A percentile compares a stretch with the other conserved stretches of the same genome.
phyloP scores from a whole-genome alignment of 2,888 invertebrate species.

The Pterobdella sp. region DNA sequence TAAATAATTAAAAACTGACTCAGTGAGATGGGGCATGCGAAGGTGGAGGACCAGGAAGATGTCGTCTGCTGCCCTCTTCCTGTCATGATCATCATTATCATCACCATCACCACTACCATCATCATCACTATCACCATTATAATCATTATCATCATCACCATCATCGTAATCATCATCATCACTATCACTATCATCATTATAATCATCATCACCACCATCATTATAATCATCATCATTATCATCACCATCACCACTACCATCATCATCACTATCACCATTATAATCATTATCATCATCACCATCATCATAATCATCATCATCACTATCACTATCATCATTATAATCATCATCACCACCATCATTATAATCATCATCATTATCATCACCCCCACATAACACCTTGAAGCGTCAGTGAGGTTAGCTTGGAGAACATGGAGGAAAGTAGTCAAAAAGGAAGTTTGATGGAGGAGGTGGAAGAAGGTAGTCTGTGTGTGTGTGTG shows the following conservation, averaged over 20 bases:
- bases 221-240: not conserved
- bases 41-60: no score
- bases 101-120: not conserved
- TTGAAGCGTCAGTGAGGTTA: no score
- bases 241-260: not conserved
- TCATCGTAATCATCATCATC: not conserved
- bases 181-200: constrained; percentile 3
- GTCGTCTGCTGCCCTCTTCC: no score
- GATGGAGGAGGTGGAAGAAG: no score
- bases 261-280: not conserved
- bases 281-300: not conserved
- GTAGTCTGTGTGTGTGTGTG: no score
- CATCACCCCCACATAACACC: not conserved
- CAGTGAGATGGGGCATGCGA: no score
- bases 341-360: not conserved
- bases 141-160: not conserved
- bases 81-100: constrained; percentile 2
- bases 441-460: no score
- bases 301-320: not conserved
- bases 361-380: not conserved
- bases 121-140: not conserved
- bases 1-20: no score
- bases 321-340: not conserved
- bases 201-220: not conserved
- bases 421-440: no score